Conservation (phyloP, 2,797 vertebrate species). For the Microctenopoma steveboyesi region DNA sequence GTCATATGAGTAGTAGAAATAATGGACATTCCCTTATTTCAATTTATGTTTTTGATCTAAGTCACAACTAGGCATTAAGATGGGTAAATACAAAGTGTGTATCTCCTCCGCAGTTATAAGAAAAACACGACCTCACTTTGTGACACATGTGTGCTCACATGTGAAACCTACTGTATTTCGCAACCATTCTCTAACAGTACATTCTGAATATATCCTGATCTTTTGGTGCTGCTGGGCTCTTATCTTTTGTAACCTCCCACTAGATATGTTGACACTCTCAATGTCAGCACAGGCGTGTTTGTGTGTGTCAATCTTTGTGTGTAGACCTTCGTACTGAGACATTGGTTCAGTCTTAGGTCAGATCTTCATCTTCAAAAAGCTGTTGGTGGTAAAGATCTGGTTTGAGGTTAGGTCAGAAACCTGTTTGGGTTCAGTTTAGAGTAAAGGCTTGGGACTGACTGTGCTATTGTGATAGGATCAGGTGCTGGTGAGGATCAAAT, state of each 20-base stretch:
- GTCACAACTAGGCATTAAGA: too few species aligned
- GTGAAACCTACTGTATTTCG: slow-evolving; percentile 18
- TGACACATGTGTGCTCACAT: not conserved
- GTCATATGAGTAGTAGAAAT: not conserved
- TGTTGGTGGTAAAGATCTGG: not conserved
- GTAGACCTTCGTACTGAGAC: not conserved
- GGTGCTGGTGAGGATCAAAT: too few species aligned
- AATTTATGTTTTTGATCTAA: not conserved
- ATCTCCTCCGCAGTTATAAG: not conserved
- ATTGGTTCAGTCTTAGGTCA: not conserved
- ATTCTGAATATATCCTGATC: slow-evolving; percentile 17
- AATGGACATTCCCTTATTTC: not conserved
- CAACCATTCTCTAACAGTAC: slow-evolving; percentile 22
- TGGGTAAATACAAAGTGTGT: not conserved
- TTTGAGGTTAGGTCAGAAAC: slow-evolving; percentile 1
- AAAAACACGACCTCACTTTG: not conserved
- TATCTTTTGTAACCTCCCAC: slow-evolving; percentile 42
- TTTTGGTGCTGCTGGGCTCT: slow-evolving; percentile 15
- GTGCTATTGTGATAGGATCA: not conserved
- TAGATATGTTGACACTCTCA: slow-evolving; percentile 49
- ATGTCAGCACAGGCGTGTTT: slow-evolving; percentile 7
- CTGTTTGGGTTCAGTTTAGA: not conserved
- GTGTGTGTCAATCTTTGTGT: slow-evolving; percentile 4
- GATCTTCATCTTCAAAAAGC: not conserved
- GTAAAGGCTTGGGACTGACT: not conserved